These are phyloP conservation scores for Bemisia tabaci DNA, from an alignment of 1,140 invertebrate genomes.

Conservation along the genomic window DNA sequence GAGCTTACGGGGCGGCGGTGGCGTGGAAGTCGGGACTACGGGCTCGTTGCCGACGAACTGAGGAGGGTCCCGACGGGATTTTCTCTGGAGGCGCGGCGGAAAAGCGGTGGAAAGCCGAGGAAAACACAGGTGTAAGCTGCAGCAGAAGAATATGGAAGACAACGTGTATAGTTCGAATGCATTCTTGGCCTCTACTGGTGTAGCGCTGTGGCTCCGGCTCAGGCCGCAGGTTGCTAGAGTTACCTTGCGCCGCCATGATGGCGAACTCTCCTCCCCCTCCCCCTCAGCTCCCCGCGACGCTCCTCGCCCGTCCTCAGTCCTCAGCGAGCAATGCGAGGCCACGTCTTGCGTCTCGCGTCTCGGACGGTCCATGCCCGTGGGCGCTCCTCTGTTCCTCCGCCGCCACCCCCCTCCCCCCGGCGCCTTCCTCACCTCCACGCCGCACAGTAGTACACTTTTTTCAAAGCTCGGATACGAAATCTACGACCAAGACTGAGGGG, in stretches of 20 bases:
- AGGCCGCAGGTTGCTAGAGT: neutral
- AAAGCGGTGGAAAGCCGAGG: neutral
- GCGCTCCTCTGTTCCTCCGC: too few species aligned
- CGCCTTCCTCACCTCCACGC: neutral
- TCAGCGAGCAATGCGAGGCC: neutral
- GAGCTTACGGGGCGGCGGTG: neutral
- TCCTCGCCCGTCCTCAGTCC: too few species aligned
- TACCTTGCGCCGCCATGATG: neutral
- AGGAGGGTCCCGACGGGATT: neutral
- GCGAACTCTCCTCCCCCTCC: neutral
- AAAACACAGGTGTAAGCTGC: neutral
- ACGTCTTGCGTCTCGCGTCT: too few species aligned
- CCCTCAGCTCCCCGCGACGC: neutral
- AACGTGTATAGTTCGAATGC: neutral
- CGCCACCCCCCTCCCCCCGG: neutral
- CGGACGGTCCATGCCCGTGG: neutral
- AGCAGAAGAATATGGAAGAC: neutral
- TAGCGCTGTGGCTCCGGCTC: neutral
- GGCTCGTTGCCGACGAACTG: neutral
- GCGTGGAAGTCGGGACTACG: neutral
- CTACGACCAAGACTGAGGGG: too few species aligned
- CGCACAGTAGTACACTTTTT: neutral
- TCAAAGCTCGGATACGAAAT: too few species aligned
- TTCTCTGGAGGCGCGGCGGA: neutral
- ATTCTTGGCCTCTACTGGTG: neutral